Base-by-base conservation (phyloP, 2,888 invertebrate species). In the Halictus quadricinctus region DNA sequence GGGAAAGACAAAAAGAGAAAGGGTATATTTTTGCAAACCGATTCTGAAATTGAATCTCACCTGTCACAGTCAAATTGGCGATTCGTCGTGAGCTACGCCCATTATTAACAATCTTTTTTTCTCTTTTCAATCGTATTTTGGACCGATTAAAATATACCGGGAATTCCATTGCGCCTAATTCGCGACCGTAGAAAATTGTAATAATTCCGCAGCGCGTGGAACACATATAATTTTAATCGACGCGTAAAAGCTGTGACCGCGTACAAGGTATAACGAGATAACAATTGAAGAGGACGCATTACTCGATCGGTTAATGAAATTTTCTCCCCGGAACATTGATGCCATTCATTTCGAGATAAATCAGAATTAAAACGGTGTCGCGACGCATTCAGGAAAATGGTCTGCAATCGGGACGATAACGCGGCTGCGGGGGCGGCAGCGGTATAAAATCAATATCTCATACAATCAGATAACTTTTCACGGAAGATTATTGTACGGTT, bases 101-200 rank as follows among this genome's bases (percentile, higher is more conserved):
- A 5, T 64, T 29, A 10, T 41, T n/a, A 21, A 43, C 21, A n/a
- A 73, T 50, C 4, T 15, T 21, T n/a, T 75, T 72, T 69, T n/a
- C 29, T 13, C 75, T 36, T 25, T 36, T 36, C 36, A 36, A 54
- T 18, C 48, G 6, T 7, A 41, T 29, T 21, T 43, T 18, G 76
- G 46, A 60, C 80, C 79, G 84, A 88, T 89, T 84, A 82, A 88
- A 87, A 84, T 87, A 78, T 80, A 29, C 50, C 66, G 72, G 15
- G 60, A 78, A 81, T 80, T 29, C 48, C 60, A 36, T 74, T 46
- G 43, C 60, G 13, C n/a, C 73, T 84, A 81, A 50, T 77, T 78
- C 79, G 60, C 74, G 64, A 25, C 36, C 29, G 36, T 29, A 72
- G 82, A 54, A 86, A 83, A 77, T 84, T 79, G 48, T 72, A 70